Conservation (phyloP, 1,140 invertebrate species). For the Achroia grisella region DNA sequence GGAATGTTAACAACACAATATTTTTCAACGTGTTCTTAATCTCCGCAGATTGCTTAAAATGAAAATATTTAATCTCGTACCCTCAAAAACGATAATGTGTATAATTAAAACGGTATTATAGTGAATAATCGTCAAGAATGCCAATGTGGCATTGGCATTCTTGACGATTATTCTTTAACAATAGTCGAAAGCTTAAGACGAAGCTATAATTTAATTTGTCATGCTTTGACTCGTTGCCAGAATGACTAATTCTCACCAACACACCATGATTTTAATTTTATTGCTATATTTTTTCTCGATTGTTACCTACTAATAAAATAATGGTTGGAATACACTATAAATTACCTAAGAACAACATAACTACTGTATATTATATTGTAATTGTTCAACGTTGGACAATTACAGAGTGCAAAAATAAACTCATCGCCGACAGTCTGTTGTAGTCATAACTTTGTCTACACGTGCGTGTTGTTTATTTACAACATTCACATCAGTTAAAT, state of each 20-base stretch:
- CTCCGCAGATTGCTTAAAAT: slow-evolving; percentile 63
- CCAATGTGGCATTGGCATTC: slow-evolving; percentile 29
- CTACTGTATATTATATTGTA: no score
- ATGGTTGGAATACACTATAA: slow-evolving; percentile 2
- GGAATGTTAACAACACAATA: slow-evolving; percentile 68
- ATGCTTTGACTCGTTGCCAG: slow-evolving; percentile 55
- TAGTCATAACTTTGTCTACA: slow-evolving; percentile 10
- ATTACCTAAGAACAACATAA: no score
- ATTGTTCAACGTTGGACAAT: no score
- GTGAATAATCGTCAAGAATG: no score
- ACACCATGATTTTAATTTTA: slow-evolving; percentile 45
- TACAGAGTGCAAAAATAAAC: no score
- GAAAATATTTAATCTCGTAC: slow-evolving; percentile 49
- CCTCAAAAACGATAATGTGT: slow-evolving; percentile 36
- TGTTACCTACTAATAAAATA: slow-evolving; percentile 33
- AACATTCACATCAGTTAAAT: no score
- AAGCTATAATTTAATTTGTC: slow-evolving; percentile 51
- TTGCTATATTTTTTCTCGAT: slow-evolving; percentile 40
- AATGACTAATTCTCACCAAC: slow-evolving; percentile 57
- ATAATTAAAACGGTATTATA: slow-evolving; percentile 16
- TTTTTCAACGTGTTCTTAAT: slow-evolving; percentile 59
- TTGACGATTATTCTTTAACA: slow-evolving; percentile 45
- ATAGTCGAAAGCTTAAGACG: slow-evolving; percentile 39
- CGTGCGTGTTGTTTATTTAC: no score
- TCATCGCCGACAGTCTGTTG: no score